Evolutionary conservation across 2,888 invertebrate genomes (phyloP).

Genomic region (Sphinx pinastri): DNA sequence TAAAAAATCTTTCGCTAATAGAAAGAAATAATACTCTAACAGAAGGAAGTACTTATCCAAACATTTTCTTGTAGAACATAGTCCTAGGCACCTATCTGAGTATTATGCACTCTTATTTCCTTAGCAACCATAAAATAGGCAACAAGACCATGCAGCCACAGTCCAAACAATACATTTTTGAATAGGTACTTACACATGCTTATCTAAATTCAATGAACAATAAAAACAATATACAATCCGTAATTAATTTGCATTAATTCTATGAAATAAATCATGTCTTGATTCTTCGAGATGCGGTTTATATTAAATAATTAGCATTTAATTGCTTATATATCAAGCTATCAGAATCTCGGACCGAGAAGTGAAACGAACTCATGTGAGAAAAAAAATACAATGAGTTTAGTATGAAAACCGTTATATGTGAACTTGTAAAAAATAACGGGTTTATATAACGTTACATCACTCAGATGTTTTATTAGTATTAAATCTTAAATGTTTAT

Average conservation of each 20-base stretch:
- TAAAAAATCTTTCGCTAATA: no score
- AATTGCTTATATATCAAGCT: slow-evolving; percentile 19
- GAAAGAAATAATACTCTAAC: no score
- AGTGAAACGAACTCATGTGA: slow-evolving; percentile 31
- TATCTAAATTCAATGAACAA: not conserved
- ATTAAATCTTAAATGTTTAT: slow-evolving; percentile 1
- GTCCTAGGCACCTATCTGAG: no score
- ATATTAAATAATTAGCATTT: slow-evolving; percentile 15
- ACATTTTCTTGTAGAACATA: no score
- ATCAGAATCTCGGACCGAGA: slow-evolving; percentile 28
- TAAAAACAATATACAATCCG: not conserved
- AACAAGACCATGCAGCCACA: no score
- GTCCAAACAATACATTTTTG: no score
- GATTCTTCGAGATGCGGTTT: slow-evolving; percentile 5
- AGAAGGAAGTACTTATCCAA: no score
- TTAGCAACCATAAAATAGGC: no score
- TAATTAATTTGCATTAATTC: slow-evolving; percentile 6
- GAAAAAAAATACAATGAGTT: slow-evolving; percentile 18
- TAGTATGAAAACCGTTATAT: slow-evolving; percentile 33
- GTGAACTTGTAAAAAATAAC: slow-evolving; percentile 23
- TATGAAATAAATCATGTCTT: slow-evolving; percentile 4
- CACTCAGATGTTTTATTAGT: not conserved
- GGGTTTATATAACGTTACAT: slow-evolving; percentile 19
- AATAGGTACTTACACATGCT: no score
- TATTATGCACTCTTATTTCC: no score